Conservation (phyloP, 2,888 invertebrate genomes). For the Drosophila pseudotalamancana region DNA sequence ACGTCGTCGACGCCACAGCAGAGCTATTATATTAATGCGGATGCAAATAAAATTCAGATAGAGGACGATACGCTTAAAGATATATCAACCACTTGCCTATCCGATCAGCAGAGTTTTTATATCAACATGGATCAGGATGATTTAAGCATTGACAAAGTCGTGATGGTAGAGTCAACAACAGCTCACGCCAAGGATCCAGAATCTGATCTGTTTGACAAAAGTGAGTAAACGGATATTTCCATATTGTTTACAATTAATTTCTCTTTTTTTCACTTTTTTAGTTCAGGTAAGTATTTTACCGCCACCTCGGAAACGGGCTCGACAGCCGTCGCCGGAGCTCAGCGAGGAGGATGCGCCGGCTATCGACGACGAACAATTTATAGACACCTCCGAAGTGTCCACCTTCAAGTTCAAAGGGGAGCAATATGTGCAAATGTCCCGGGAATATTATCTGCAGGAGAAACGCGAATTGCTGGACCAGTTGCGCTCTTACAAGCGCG, state of each 20-base stretch:
- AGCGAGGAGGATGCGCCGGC: neutral
- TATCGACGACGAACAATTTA: constrained; percentile 19
- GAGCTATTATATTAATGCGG: constrained; percentile 26
- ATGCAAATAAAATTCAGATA: neutral
- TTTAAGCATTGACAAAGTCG: constrained; percentile 32
- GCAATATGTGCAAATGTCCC: constrained; percentile 83
- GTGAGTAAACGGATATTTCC: neutral
- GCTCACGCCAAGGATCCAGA: constrained; percentile 2
- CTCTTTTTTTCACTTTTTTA: neutral
- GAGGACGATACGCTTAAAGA: neutral
- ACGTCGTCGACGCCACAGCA: constrained; percentile 17
- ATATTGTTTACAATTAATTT: neutral
- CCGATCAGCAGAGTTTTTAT: constrained; percentile 35
- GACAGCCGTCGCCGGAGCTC: neutral
- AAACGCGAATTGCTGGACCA: constrained; percentile 65
- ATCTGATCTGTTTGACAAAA: neutral
- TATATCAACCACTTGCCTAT: neutral
- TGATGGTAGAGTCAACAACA: constrained; percentile 63
- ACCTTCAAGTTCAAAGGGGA: constrained; percentile 81
- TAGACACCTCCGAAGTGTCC: constrained; percentile 66
- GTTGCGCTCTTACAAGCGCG: constrained; percentile 62
- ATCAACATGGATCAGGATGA: constrained; percentile 49
- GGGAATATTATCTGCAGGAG: constrained; percentile 75
- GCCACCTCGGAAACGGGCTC: constrained; percentile 17
- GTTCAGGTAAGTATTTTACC: too few species aligned